Evolutionary conservation across 2,888 invertebrate genomes (phyloP).

Genomic region (Listrodromus nycthemerus): DNA sequence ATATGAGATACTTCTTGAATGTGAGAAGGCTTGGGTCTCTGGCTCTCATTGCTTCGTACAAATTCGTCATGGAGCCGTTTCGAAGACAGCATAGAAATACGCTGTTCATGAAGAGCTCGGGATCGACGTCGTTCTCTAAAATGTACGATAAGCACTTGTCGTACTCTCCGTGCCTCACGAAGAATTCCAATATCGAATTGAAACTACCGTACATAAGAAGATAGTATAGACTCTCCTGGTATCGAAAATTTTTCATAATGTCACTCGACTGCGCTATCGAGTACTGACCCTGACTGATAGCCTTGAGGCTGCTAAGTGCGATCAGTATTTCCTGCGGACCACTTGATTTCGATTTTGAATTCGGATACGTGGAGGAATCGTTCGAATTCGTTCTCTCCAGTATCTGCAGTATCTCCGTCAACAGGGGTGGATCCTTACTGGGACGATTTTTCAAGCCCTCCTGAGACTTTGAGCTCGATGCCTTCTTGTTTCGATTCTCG

Average conservation of each 20-base stretch:
- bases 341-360: slow-evolving; percentile 59
- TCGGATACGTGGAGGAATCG: slow-evolving; percentile 74
- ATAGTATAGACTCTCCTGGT: slow-evolving; percentile 93
- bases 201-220: slow-evolving; percentile 92
- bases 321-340: slow-evolving; percentile 84
- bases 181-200: slow-evolving; percentile 90
- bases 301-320: slow-evolving; percentile 84
- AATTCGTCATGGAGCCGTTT: slow-evolving; percentile 87
- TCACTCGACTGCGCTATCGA: slow-evolving; percentile 66
- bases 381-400: slow-evolving; percentile 85
- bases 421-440: slow-evolving; percentile 88
- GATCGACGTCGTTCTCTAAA: slow-evolving; percentile 88
- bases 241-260: slow-evolving; percentile 72
- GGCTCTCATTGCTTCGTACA: slow-evolving; percentile 88
- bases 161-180: slow-evolving; percentile 90
- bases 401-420: slow-evolving; percentile 90
- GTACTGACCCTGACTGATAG: slow-evolving; percentile 83
- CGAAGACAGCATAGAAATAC: slow-evolving; percentile 90
- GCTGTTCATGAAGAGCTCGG: slow-evolving; percentile 90
- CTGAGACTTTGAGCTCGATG: slow-evolving; percentile 77
- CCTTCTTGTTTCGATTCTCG: slow-evolving; percentile 53
- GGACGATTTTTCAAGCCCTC: slow-evolving; percentile 83
- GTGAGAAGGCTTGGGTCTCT: slow-evolving; percentile 88
- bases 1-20: slow-evolving; percentile 90
- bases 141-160: slow-evolving; percentile 90